Base-by-base conservation (phyloP, 2,113 vertebrate species). In the Brachyhypopomus occidentalis region DNA sequence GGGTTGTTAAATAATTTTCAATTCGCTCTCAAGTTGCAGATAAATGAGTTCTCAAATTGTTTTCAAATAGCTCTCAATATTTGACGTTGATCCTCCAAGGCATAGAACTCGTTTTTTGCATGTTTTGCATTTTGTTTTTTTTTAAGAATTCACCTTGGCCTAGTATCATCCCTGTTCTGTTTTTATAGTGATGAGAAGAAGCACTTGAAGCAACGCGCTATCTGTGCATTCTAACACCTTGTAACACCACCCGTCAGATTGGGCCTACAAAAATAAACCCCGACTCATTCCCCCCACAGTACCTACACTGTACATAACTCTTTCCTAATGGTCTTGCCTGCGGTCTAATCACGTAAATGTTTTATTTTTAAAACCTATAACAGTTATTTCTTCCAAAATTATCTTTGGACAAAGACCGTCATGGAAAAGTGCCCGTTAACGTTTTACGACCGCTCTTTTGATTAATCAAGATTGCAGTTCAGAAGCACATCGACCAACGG, bases 401-500 rank as follows among this genome's bases (percentile, higher is more conserved):
- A 88, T 63, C 76, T 81, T 91, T 90, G 89, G 88, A 90, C 27
- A 76, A 16, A 7, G 76, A 82, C 75, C 70, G 63, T 2, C 83
- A 12, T 86, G 77, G 83, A 80, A 59, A 87, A 78, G 83, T 84
- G 83, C 88, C 85, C 82, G 81, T 74, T 89, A 20, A 27, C 86
- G 75, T 86, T 85, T 90, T 88, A 87, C 88, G 70, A 83, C 77
- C 76, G 80, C 81, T 88, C 83, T 85, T 90, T 91, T 86, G 87
- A 91, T 92, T 90, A 90, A 93, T 92, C 87, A 90, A 83, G 80
- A 82, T 84, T 87, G 88, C 85, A 83, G 88, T 90, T 89, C 87
- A 86, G 89, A 92, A 91, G 89, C 87, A 1, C 45, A 52, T 52
- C 45, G 45, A 52, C 45, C 45, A 52, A 52, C 59, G 67, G 88